Evolutionary conservation across 1,140 invertebrate species (phyloP).

Genomic region (Pectinophora gossypiella): DNA sequence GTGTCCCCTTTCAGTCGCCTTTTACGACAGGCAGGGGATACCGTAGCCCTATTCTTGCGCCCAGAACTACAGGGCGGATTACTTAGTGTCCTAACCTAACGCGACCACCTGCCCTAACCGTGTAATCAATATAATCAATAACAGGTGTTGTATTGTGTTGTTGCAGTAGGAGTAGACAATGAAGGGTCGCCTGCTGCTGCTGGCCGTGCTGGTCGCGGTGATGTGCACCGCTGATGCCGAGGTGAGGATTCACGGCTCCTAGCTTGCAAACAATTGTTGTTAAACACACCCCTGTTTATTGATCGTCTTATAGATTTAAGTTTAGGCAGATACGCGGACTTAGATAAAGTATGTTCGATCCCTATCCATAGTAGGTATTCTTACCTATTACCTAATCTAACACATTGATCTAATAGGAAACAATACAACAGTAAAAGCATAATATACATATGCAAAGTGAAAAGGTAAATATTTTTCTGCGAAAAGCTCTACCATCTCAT

Average conservation of each 20-base stretch:
- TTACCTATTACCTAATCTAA: background rate
- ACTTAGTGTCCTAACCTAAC: background rate
- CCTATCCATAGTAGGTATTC: background rate
- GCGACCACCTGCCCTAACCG: background rate
- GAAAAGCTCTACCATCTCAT: background rate
- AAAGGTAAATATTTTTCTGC: too few species aligned
- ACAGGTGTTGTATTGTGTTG: conserved; percentile 10
- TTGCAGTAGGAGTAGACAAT: conserved; percentile 38
- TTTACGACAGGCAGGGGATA: too few species aligned
- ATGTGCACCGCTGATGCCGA: conserved; percentile 46
- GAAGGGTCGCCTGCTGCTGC: conserved; percentile 40
- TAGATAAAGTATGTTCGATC: background rate
- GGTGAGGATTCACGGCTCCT: conserved; percentile 16
- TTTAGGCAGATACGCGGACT: background rate
- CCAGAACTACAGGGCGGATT: too few species aligned
- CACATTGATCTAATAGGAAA: too few species aligned
- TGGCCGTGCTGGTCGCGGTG: conserved; percentile 46
- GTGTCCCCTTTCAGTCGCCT: too few species aligned
- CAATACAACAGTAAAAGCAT: too few species aligned
- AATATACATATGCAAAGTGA: too few species aligned
- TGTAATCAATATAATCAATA: background rate
- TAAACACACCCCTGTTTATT: background rate
- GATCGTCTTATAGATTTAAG: background rate
- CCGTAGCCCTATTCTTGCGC: too few species aligned
- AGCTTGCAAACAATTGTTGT: background rate